Conservation (phyloP, 2,797 vertebrate species). For the Anniella stebbinsi region DNA sequence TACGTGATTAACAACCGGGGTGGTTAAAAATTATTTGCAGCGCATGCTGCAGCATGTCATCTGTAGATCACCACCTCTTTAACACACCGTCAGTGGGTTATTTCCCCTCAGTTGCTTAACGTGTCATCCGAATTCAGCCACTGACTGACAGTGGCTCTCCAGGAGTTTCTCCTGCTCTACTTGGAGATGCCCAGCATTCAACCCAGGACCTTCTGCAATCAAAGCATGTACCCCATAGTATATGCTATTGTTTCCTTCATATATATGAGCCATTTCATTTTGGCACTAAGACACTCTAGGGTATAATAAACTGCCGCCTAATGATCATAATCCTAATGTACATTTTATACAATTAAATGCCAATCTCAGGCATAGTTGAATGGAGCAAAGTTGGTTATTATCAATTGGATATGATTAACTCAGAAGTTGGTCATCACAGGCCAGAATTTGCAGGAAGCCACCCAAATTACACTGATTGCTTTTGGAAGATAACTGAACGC, state of each 20-base stretch:
- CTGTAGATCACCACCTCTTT: no score
- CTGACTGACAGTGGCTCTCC: no score
- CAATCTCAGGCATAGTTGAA: conserved; percentile 11
- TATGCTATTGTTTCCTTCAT: background rate
- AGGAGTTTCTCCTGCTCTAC: no score
- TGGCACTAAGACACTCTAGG: background rate
- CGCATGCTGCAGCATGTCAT: no score
- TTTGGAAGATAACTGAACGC: conserved; percentile 1
- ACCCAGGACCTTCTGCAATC: no score
- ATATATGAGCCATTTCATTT: background rate
- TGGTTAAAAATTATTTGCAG: no score
- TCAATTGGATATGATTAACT: background rate
- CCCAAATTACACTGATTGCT: background rate
- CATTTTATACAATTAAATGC: conserved; percentile 3
- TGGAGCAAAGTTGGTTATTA: background rate
- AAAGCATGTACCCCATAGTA: no score
- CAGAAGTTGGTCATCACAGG: background rate
- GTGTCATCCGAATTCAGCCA: no score
- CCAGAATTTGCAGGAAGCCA: background rate
- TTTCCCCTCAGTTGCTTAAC: no score
- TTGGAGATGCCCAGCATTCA: no score
- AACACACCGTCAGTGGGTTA: no score
- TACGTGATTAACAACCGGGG: no score
- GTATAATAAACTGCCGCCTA: conserved; percentile 4
- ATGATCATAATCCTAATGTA: background rate